These are phyloP conservation scores for Papilio aristodemus DNA, from an alignment of 1,140 invertebrate species.

Conservation along the genomic window DNA sequence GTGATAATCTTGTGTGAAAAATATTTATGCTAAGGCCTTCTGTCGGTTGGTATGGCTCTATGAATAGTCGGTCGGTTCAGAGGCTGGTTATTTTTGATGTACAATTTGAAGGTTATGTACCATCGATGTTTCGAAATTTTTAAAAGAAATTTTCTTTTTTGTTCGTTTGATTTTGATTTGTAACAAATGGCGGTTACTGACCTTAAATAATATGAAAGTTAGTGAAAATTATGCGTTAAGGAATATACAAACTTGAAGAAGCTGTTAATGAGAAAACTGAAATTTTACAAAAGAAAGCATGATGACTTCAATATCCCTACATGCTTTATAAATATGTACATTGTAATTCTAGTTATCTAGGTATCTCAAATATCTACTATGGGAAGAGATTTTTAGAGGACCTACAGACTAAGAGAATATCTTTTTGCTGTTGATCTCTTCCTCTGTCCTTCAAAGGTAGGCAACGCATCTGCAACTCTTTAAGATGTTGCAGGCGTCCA, in stretches of 20 bases:
- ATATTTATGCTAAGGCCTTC: constrained; percentile 72
- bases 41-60: constrained; percentile 57
- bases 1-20: constrained; percentile 69
- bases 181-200: constrained; percentile 8
- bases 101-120: constrained; percentile 57
- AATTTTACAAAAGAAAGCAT: too few species aligned
- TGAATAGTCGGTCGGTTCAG: constrained; percentile 56
- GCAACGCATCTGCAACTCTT: too few species aligned
- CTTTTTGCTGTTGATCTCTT: too few species aligned
- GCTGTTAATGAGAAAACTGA: too few species aligned
- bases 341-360: too few species aligned
- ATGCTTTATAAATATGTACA: too few species aligned
- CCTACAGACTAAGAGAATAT: too few species aligned
- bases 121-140: constrained; percentile 23
- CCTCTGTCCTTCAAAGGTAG: too few species aligned
- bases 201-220: not conserved
- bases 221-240: not conserved
- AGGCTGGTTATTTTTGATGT: constrained; percentile 54
- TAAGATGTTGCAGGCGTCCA: too few species aligned
- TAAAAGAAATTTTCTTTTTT: constrained; percentile 26
- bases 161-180: not conserved
- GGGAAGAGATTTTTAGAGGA: too few species aligned
- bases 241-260: not conserved
- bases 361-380: too few species aligned
- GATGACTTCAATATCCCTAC: too few species aligned